Conservation (phyloP, 2,113 vertebrate genomes). For the Anguilla rostrata region DNA sequence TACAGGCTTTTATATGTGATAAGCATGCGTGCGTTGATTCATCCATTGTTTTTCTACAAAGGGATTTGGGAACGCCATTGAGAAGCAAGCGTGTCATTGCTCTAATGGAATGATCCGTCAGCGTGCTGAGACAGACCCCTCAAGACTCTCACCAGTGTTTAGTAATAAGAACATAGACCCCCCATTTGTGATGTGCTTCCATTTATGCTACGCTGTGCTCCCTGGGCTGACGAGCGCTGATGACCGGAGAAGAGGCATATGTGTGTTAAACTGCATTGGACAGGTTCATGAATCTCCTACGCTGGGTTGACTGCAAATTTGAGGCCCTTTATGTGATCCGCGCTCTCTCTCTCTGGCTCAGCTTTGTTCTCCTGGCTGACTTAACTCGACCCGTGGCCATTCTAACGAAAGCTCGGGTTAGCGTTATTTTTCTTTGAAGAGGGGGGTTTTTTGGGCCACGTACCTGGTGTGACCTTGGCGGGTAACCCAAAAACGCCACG, state of each 20-base stretch:
- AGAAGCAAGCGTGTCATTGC: not conserved
- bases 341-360: not conserved
- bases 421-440: conserved; percentile 26
- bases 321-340: conserved; percentile 19
- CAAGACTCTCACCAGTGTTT: not conserved
- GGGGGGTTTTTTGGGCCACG: not conserved
- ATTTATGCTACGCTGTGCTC: not conserved
- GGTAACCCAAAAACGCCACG: conserved; percentile 7
- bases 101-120: not conserved
- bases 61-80: not conserved
- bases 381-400: not conserved
- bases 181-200: not conserved
- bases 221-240: not conserved
- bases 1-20: not conserved
- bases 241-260: conserved; percentile 2
- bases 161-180: conserved; percentile 8
- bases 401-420: conserved; percentile 23
- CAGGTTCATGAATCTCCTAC: conserved; percentile 30
- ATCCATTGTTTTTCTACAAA: not conserved
- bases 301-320: conserved; percentile 10
- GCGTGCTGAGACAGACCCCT: not conserved
- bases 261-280: conserved; percentile 13
- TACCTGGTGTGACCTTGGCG: conserved; percentile 19
- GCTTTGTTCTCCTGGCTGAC: not conserved
- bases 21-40: not conserved